phyloP scores from a whole-genome alignment of 37 sponge, comb jelly and placozoan species.

The Aplysina aerophoba region DNA sequence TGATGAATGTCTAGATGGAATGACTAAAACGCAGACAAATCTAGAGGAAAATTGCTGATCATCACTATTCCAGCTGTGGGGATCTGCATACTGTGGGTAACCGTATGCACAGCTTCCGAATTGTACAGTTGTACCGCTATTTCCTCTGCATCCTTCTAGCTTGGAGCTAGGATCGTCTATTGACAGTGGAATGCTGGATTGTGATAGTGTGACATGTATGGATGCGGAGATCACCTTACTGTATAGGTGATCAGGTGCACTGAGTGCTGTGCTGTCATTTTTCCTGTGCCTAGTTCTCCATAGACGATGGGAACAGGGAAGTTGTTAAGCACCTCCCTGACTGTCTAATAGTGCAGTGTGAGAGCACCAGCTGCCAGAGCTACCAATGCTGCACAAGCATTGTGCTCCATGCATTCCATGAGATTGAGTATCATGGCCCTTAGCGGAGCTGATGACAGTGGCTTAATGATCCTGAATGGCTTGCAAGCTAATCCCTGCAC shows the following conservation, averaged over 20 bases:
- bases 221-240: constrained; percentile 41
- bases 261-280: constrained; percentile 31
- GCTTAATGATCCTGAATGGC: constrained; percentile 2
- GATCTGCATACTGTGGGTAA: constrained; percentile 24
- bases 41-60: constrained; percentile 17
- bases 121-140: constrained; percentile 35
- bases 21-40: constrained; percentile 16
- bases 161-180: constrained; percentile 45
- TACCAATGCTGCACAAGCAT: constrained; percentile 16
- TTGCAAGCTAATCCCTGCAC: not conserved
- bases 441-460: not conserved
- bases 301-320: constrained; percentile 26
- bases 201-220: not conserved
- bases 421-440: not conserved
- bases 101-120: not conserved
- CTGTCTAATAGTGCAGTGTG: constrained; percentile 15
- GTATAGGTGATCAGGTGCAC: constrained; percentile 14
- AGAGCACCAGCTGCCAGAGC: constrained; percentile 25
- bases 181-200: constrained; percentile 14
- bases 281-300: constrained; percentile 26
- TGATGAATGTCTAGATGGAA: not conserved
- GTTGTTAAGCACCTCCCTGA: constrained; percentile 14
- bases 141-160: constrained; percentile 4
- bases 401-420: constrained; percentile 16
- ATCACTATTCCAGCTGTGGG: constrained; percentile 11